These are phyloP conservation scores for Camptogramma bilineatum DNA, from an alignment of 2,888 invertebrate genomes.

Conservation along the genomic window DNA sequence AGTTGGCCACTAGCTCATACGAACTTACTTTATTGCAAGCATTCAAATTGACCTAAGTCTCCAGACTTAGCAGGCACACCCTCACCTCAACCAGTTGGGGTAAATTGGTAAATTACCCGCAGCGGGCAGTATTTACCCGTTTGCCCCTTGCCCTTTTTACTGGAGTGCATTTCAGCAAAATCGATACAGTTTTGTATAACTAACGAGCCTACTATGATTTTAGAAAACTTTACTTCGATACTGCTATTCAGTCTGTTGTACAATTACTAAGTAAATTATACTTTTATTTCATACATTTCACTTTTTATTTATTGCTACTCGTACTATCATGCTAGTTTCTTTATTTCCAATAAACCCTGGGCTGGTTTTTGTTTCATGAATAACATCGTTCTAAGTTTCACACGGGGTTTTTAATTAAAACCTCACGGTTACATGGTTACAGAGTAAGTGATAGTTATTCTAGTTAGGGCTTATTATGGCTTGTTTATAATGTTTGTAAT, in stretches of 20 bases:
- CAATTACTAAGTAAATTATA: no score
- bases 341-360: no score
- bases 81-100: slow-evolving; percentile 55
- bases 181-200: slow-evolving; percentile 63
- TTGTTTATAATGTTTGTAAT: slow-evolving; percentile 1
- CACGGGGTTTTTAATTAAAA: slow-evolving; percentile 39
- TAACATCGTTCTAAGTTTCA: slow-evolving; percentile 28
- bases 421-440: slow-evolving; percentile 33
- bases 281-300: no score
- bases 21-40: no score
- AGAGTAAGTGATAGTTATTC: slow-evolving; percentile 1
- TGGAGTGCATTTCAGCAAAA: slow-evolving; percentile 65
- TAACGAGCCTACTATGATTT: slow-evolving; percentile 9
- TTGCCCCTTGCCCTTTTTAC: slow-evolving; percentile 65
- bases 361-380: slow-evolving; percentile 4
- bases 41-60: slow-evolving; percentile 15
- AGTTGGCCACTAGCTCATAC: no score
- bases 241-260: no score
- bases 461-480: slow-evolving; percentile 13
- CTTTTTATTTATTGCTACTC: no score
- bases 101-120: slow-evolving; percentile 79
- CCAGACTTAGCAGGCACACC: slow-evolving; percentile 5
- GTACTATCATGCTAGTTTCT: no score
- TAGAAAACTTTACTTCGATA: neutral
- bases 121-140: slow-evolving; percentile 68